A percentile compares a stretch with the other conserved stretches of the same genome.
phyloP scores from a whole-genome alignment of 2,888 invertebrate genomes.

The Drosophila merina region DNA sequence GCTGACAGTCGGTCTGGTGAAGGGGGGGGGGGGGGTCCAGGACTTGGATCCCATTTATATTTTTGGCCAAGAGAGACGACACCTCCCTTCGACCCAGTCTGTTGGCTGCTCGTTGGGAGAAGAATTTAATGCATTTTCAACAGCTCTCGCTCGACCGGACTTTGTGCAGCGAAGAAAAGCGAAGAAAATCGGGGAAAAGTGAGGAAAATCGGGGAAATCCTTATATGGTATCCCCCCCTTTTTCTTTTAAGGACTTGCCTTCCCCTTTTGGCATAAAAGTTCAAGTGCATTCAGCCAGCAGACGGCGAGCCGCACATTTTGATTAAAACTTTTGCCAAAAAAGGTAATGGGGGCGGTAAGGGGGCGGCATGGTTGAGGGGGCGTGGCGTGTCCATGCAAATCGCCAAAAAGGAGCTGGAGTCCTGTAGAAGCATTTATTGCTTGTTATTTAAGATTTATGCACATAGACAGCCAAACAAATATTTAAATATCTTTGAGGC shows the following conservation, averaged over 20 bases:
- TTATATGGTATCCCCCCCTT: not conserved
- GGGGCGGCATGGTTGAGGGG: not conserved
- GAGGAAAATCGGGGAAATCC: not conserved
- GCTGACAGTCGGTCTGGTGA: conserved; percentile 11
- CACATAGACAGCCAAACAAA: conserved; percentile 39
- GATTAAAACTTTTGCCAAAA: conserved; percentile 65
- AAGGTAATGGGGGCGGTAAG: not conserved
- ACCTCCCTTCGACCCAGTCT: not conserved
- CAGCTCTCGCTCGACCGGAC: conserved; percentile 40
- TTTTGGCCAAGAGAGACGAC: not conserved
- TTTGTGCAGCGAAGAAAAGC: conserved; percentile 27
- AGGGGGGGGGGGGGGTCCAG: not conserved
- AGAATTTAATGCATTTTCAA: conserved; percentile 49
- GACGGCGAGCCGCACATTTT: conserved; percentile 61
- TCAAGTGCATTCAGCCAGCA: conserved; percentile 51
- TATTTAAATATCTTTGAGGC: conserved; percentile 75
- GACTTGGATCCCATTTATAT: too few relatives aligned
- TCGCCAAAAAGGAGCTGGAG: conserved; percentile 41
- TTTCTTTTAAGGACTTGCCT: too few relatives aligned
- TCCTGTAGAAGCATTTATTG: conserved; percentile 66
- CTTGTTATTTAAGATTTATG: conserved; percentile 77
- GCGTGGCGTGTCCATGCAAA: conserved; percentile 43
- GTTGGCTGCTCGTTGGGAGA: conserved; percentile 37
- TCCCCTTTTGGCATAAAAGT: conserved; percentile 32
- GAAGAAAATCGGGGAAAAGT: not conserved